These are phyloP conservation scores for Eutrigla gurnardus DNA, from an alignment of 2,797 vertebrate species.

Conservation along the genomic window DNA sequence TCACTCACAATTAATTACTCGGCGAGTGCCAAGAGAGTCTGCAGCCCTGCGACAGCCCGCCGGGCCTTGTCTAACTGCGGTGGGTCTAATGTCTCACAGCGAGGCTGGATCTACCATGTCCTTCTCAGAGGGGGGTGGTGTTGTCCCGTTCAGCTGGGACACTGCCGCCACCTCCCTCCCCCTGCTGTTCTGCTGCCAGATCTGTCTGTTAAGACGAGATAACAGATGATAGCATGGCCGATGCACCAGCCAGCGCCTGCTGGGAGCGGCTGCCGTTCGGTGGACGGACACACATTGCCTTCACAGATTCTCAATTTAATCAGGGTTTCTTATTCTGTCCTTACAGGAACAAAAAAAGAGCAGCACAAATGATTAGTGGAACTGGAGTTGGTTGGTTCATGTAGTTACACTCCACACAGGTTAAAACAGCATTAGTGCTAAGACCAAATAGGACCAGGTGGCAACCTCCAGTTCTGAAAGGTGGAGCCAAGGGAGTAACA, in stretches of 20 bases:
- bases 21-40: constrained; percentile 27
- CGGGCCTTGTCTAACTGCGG: constrained; percentile 40
- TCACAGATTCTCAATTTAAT: not conserved
- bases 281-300: constrained; percentile 24
- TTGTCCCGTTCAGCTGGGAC: constrained; percentile 51
- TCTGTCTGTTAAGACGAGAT: constrained; percentile 59
- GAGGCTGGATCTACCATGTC: constrained; percentile 46
- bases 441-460: too few relatives aligned
- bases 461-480: too few relatives aligned
- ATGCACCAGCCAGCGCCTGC: constrained; percentile 44
- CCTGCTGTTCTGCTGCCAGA: constrained; percentile 46
- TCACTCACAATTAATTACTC: constrained; percentile 67
- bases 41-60: constrained; percentile 16
- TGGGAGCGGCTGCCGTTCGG: constrained; percentile 44
- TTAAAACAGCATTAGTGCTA: not conserved
- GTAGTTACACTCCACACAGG: not conserved
- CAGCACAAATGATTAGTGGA: not conserved
- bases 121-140: constrained; percentile 47
- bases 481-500: too few relatives aligned
- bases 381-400: not conserved
- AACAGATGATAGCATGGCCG: constrained; percentile 55
- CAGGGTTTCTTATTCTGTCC: not conserved
- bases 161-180: not conserved
- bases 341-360: not conserved
- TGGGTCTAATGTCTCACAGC: constrained; percentile 38